phyloP scores from a whole-genome alignment of 1,140 invertebrate species.

The Procambarus clarkii region DNA sequence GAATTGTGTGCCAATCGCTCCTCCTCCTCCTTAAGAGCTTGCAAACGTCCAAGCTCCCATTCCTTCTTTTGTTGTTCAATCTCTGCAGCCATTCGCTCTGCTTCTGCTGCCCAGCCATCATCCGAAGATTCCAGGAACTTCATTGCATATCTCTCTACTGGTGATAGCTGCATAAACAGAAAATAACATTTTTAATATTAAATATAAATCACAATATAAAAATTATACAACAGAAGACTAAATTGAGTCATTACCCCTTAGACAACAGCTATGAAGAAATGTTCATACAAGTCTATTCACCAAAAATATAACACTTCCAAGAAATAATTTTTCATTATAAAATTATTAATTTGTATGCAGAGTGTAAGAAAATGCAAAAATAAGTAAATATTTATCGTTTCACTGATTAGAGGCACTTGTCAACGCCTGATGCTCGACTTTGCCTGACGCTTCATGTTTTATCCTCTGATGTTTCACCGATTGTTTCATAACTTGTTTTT shows the following conservation, averaged over 20 bases:
- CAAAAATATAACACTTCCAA: no score
- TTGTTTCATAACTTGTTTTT: no score
- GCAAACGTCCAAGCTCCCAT: constrained; percentile 92
- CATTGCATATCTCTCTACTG: constrained; percentile 95
- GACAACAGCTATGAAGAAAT: no score
- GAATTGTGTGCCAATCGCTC: constrained; percentile 75
- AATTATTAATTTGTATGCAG: no score
- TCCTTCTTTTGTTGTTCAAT: constrained; percentile 93
- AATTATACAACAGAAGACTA: neutral
- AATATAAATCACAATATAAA: neutral
- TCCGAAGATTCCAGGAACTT: constrained; percentile 91
- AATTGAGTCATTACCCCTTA: no score
- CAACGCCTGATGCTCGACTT: no score
- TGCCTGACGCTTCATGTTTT: no score
- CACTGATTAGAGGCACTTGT: no score
- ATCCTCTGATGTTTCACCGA: no score
- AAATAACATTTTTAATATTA: neutral
- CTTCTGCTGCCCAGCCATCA: constrained; percentile 89
- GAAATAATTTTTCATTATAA: no score
- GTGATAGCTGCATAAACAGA: constrained; percentile 83
- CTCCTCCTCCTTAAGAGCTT: constrained; percentile 79
- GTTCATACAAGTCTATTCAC: neutral
- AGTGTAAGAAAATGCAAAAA: no score
- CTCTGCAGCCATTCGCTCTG: constrained; percentile 90
- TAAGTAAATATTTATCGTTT: no score